Base-by-base conservation (phyloP, 1,140 invertebrate species). In the Nylanderia fulva region DNA sequence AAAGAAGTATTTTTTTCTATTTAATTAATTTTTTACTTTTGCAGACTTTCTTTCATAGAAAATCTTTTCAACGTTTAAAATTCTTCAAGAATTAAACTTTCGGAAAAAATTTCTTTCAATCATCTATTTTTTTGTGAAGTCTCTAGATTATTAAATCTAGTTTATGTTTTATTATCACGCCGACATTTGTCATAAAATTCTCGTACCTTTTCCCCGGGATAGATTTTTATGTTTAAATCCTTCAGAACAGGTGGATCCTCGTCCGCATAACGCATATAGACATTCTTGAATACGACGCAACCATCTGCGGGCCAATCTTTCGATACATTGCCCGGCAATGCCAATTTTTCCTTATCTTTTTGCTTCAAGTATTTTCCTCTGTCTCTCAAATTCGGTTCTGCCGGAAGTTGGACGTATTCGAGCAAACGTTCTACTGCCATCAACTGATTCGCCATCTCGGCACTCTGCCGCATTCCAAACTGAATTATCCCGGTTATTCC, bases 381-480 rank as follows among this genome's bases (percentile, higher is more conserved):
- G 72, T 94, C 87, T 77, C 93, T 90, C 42, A 95, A 87, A 93
- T 96, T 96, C 6, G 96, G 91, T 87, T 97, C 96, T 6, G 95
- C 92, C 4, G 95, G 90, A 27, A 98, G 89, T 5, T 95, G 94
- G 0, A 96, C 96, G 90, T 98, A 98, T 90, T 98, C 97, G 0
- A 98, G 83, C 0, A 98, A 95, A 90, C 97, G 95, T 94, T 98
- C 97, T 0, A 98, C 97, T 0, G 97, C 96, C 92, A 97, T 98
- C 95, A 98, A 96, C 86, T 97, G 96, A 93, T 97, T 98, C 72
- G 97, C 96, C 45, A 98, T 97, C 93, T 98, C 98, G 0, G 97
- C 96, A 84, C 95, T 96, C 89, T 97, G 97, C 69, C 97, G 93
- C 87, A 97, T 96, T 48, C 96, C 96, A 96, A 97, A 98, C 94